Conservation (phyloP, 2,888 invertebrate genomes). For the Melanargia galathea region DNA sequence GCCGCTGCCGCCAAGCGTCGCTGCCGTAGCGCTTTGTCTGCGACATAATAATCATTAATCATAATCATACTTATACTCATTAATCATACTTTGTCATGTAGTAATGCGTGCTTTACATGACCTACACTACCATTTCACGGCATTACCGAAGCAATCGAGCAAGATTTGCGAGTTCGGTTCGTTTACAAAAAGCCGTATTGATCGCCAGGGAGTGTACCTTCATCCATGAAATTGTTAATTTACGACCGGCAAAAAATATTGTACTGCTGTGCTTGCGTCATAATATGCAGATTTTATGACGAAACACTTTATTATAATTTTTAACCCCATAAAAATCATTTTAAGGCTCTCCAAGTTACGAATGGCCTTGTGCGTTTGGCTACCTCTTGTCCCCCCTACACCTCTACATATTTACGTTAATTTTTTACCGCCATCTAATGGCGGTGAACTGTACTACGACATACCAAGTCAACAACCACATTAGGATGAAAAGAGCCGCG, state of each 20-base stretch:
- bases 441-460: too few relatives aligned
- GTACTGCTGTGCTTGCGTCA: conserved; percentile 10
- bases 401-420: too few relatives aligned
- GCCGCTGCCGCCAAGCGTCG: too few relatives aligned
- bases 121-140: neutral
- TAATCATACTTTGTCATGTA: neutral
- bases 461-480: too few relatives aligned
- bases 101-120: neutral
- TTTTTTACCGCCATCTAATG: too few relatives aligned
- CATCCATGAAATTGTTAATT: conserved; percentile 27
- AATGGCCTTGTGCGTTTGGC: too few relatives aligned
- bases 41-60: too few relatives aligned
- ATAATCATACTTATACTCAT: too few relatives aligned
- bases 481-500: too few relatives aligned
- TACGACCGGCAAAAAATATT: conserved; percentile 20
- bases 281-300: conserved; percentile 25
- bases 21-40: too few relatives aligned
- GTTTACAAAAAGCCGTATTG: conserved; percentile 22
- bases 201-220: conserved; percentile 17
- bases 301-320: conserved; percentile 22
- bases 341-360: too few relatives aligned
- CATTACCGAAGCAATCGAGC: conserved; percentile 16
- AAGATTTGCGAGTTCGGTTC: conserved; percentile 23
- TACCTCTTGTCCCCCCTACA: too few relatives aligned
- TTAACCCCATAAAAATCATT: conserved; percentile 23